These are phyloP conservation scores for Drosophila aff. DNA, from an alignment of 1,140 invertebrate species.

Conservation along the genomic window DNA sequence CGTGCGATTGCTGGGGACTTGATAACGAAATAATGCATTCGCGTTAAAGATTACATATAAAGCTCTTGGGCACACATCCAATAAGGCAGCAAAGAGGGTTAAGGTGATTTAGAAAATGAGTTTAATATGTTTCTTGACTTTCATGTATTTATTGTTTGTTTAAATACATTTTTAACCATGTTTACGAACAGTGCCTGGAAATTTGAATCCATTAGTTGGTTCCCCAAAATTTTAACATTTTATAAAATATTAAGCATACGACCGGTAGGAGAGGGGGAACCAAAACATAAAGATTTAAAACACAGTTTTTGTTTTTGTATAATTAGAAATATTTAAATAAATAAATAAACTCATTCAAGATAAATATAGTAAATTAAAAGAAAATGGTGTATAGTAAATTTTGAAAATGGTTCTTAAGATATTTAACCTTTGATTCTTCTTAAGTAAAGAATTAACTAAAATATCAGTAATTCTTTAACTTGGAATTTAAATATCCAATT, in stretches of 20 bases:
- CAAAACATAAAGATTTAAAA: neutral
- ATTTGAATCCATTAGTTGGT: neutral
- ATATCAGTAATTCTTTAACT: neutral
- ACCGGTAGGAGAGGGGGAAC: neutral
- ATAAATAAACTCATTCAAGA: neutral
- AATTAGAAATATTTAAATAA: neutral
- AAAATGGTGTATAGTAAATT: too few species aligned
- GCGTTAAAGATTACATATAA: neutral
- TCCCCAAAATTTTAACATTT: neutral
- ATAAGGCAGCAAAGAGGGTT: neutral
- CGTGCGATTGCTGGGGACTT: neutral
- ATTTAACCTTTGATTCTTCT: too few species aligned
- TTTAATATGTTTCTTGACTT: neutral
- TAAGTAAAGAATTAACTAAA: too few species aligned
- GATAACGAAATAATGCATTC: slow-evolving; percentile 16
- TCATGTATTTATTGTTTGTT: too few species aligned
- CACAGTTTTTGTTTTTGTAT: neutral
- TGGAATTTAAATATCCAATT: neutral
- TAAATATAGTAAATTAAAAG: too few species aligned
- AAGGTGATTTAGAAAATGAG: neutral
- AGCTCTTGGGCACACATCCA: slow-evolving; percentile 5
- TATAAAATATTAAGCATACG: neutral
- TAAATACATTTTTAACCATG: too few species aligned
- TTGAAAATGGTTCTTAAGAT: too few species aligned
- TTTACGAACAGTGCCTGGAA: neutral